Conservation (phyloP, 37 sponge, comb jelly and placozoan species). For the Mnemiopsis leidyi region DNA sequence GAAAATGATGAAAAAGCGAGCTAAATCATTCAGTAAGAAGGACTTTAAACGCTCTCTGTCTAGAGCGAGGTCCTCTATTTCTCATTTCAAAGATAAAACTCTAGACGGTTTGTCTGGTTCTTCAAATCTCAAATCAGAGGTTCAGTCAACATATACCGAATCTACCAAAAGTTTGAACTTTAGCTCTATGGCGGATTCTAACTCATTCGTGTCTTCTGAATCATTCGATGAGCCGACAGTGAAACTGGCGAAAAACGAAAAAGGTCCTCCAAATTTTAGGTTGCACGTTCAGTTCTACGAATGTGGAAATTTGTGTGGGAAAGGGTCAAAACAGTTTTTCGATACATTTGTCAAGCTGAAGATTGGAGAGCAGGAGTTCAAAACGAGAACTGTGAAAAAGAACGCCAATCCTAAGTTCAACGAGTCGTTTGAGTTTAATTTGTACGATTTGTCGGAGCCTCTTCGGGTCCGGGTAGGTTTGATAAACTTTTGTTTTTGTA, state of each 20-base stretch:
- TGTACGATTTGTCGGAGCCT: conserved; percentile 1
- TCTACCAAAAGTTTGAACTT: neutral
- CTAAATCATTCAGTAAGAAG: conserved; percentile 62
- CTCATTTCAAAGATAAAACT: conserved; percentile 8
- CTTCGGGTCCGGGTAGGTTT: conserved; percentile 21
- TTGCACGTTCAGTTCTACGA: conserved; percentile 11
- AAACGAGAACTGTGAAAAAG: conserved; percentile 8
- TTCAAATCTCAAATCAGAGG: neutral
- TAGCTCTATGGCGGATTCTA: neutral
- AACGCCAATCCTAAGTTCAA: conserved; percentile 45
- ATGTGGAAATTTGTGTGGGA: conserved; percentile 48
- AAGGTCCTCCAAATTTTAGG: conserved; percentile 7
- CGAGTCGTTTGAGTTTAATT: conserved; percentile 29
- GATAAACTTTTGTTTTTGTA: neutral
- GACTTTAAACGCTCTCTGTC: neutral
- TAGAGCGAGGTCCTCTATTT: neutral
- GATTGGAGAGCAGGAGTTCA: conserved; percentile 35
- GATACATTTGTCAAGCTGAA: conserved; percentile 47
- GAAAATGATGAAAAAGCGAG: conserved; percentile 61
- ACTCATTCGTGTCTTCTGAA: neutral
- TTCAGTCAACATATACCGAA: neutral
- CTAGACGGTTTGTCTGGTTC: neutral
- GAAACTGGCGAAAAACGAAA: neutral
- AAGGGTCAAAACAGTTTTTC: conserved; percentile 18
- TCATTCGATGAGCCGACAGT: neutral